Evolutionary conservation across 2,797 vertebrate species (phyloP).

Genomic region (Acridotheres tristis): DNA sequence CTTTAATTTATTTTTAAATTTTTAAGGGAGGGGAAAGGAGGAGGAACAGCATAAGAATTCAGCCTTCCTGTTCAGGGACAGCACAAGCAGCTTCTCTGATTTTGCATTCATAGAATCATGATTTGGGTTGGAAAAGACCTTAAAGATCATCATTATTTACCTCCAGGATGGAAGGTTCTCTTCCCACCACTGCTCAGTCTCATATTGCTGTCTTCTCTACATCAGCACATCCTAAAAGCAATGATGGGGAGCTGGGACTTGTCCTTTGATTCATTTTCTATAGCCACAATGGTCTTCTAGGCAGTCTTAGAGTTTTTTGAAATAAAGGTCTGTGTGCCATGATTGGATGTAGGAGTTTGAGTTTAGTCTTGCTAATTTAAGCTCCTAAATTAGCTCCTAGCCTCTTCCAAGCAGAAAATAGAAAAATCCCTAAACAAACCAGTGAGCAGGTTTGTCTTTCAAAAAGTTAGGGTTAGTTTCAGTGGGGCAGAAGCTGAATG

Average conservation of each 20-base stretch:
- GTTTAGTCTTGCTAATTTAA: not conserved
- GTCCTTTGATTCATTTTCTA: not conserved
- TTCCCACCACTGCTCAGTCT: not conserved
- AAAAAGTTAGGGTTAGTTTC: not conserved
- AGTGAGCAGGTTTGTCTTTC: not conserved
- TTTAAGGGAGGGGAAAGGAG: not conserved
- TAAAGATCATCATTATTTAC: not conserved
- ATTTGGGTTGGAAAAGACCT: not conserved
- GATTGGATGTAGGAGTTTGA: not conserved
- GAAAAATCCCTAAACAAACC: not conserved
- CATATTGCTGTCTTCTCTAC: not conserved
- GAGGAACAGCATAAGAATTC: not conserved
- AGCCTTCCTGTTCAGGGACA: not conserved
- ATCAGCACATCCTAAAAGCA: not conserved
- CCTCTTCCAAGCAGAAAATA: not conserved
- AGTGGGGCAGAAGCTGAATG: not conserved
- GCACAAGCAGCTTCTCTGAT: not conserved
- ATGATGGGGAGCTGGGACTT: rapidly evolving
- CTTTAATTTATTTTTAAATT: not conserved
- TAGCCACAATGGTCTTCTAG: not conserved
- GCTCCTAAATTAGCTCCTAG: not conserved
- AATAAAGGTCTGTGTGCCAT: rapidly evolving
- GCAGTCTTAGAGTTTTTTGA: not conserved
- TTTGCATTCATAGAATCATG: not conserved
- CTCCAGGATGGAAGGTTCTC: not conserved